Evolutionary conservation across 2,888 invertebrate species (phyloP), one percentile per base, ranked within the genome.

Genomic region (Meloe dianella): DNA sequence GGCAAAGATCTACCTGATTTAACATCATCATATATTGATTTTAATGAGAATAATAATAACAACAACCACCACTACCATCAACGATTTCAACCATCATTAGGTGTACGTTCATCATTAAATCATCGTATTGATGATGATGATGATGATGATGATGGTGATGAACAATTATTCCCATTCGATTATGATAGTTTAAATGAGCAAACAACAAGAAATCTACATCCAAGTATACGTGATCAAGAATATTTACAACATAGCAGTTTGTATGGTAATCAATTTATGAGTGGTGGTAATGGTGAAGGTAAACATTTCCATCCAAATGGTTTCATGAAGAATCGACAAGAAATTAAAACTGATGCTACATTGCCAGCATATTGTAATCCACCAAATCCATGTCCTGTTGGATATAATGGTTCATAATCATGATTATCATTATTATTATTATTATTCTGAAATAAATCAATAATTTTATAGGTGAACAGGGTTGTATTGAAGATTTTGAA

Each of bases 301-400:
- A 87, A 88, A 65, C 86, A 87, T 1, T 83, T 92, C 60, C 87
- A 86, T 68, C 87, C 88, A 5, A 86, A 87, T 35, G 89, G 87
- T 1, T 74, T 83, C 14, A 74, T 88, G 32, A 87, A 88, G 60
- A 91, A 90, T 75, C 84, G 86, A 41, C 89, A 91, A 73, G 91
- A 94, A 83, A 90, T 96, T 60, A 98, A 98, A 85, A 91, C 93
- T 4, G 97, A 98, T 80, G 93, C 94, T 10, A 91, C 93, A 14
- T 86, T 99, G 66, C 98, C 98, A 0, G 97, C 98, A 22, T 99
- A 99, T 84, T 99, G 99, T 84, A 97, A 98, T 83, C 99, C 99
- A 0, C 98, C 98, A 1, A 99, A 99, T 84, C 99, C 99, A 0
- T 99, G 99, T 80, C 99, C 98, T 1, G 90, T 95, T 67, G 98